Evolutionary conservation across 2,888 invertebrate species (phyloP).

Genomic region (Morpho helenor): DNA sequence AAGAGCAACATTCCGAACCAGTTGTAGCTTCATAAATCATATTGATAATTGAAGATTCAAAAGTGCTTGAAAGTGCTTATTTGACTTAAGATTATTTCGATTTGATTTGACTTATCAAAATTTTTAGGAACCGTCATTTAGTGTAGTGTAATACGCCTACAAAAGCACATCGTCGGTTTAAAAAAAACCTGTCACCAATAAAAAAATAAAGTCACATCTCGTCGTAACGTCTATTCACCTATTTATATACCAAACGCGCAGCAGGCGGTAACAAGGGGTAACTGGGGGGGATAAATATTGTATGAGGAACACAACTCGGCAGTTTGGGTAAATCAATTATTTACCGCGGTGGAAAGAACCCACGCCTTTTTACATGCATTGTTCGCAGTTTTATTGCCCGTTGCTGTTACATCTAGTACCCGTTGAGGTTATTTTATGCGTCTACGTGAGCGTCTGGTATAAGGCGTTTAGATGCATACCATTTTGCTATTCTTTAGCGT

Average conservation of each 20-base stretch:
- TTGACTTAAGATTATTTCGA: no score
- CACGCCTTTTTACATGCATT: conserved; percentile 69
- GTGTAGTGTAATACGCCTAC: no score
- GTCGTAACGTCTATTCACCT: conserved; percentile 21
- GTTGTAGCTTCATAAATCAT: no score
- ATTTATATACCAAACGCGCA: conserved; percentile 33
- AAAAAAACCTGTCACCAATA: background rate
- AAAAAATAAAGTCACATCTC: conserved; percentile 1
- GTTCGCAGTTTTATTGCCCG: conserved; percentile 65
- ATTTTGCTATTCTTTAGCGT: no score
- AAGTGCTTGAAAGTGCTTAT: no score
- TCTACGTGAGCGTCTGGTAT: conserved; percentile 18
- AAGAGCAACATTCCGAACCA: no score
- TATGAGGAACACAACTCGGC: conserved; percentile 78
- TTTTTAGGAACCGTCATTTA: no score
- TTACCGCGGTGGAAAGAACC: conserved; percentile 60
- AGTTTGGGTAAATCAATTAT: conserved; percentile 75
- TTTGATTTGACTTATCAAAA: no score
- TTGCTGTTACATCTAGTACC: conserved; percentile 32
- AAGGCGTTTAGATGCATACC: background rate
- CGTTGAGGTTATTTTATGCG: conserved; percentile 40
- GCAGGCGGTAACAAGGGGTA: conserved; percentile 70
- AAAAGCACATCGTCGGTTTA: no score
- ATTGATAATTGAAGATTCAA: no score
- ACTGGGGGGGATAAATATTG: conserved; percentile 68